These are phyloP conservation scores for Phylloscopus collybita DNA, from an alignment of 2,797 vertebrate species.

Conservation along the genomic window DNA sequence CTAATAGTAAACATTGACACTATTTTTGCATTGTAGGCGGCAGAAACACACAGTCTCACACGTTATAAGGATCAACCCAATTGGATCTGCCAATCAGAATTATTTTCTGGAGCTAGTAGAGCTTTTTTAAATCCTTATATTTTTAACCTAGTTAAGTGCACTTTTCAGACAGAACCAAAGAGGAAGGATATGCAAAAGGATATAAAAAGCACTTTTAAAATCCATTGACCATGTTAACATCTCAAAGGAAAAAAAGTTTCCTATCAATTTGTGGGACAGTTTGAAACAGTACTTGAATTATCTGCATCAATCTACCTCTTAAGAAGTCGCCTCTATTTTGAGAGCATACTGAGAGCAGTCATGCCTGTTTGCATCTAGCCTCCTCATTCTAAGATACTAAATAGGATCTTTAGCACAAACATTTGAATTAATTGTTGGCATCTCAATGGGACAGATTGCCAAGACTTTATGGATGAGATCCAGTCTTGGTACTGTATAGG, in stretches of 20 bases:
- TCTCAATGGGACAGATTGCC: neutral
- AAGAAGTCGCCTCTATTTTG: neutral
- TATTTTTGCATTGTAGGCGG: neutral
- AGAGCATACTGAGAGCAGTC: neutral
- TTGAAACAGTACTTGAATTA: neutral
- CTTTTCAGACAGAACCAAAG: neutral
- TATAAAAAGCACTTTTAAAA: neutral
- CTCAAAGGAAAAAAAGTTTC: neutral
- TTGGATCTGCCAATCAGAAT: neutral
- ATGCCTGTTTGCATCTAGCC: neutral
- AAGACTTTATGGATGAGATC: conserved; percentile 1
- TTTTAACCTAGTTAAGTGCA: neutral
- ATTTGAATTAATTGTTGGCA: conserved; percentile 25
- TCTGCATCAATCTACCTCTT: neutral
- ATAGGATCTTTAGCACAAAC: conserved; percentile 4
- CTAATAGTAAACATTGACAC: neutral
- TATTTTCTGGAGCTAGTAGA: neutral
- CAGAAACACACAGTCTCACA: neutral
- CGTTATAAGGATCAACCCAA: neutral
- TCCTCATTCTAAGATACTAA: neutral
- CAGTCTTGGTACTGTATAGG: neutral
- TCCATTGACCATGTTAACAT: neutral
- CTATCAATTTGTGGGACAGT: neutral
- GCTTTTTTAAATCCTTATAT: neutral
- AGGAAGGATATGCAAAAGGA: neutral